Conservation (phyloP, 2,113 vertebrate genomes). For the Hyla sarda region DNA sequence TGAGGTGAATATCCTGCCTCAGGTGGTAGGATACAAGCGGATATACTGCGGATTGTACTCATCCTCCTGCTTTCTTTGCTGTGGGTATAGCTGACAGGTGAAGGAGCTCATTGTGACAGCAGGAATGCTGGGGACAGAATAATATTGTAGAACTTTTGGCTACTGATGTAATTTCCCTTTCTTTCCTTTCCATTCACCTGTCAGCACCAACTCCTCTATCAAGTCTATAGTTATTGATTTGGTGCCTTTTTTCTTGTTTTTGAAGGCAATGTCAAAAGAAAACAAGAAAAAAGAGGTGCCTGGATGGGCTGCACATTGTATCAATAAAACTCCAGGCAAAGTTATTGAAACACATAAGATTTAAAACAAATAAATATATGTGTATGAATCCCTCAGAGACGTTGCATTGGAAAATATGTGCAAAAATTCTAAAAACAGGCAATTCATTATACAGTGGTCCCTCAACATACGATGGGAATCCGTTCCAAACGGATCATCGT, state of each 20-base stretch:
- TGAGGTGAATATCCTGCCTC: background rate
- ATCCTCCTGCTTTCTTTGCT: background rate
- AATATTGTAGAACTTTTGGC: background rate
- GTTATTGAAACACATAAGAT: background rate
- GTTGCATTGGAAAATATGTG: background rate
- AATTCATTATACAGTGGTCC: too few species aligned
- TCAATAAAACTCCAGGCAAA: background rate
- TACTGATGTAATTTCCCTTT: background rate
- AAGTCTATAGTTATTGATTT: background rate
- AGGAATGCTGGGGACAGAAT: background rate
- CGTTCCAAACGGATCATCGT: too few species aligned
- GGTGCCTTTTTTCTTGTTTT: background rate
- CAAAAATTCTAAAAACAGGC: background rate
- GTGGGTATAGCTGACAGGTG: background rate
- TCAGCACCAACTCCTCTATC: background rate
- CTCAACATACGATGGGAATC: too few species aligned
- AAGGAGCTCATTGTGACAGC: background rate
- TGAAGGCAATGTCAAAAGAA: background rate
- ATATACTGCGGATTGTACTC: background rate
- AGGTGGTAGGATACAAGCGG: background rate
- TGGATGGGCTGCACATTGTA: background rate
- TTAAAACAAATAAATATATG: background rate
- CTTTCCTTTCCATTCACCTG: background rate
- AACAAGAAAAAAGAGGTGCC: background rate
- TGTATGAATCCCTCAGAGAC: background rate